Evolutionary conservation across 2,113 vertebrate species (phyloP), one percentile per base, ranked within the genome.

Genomic region (Hystrix brachyura): DNA sequence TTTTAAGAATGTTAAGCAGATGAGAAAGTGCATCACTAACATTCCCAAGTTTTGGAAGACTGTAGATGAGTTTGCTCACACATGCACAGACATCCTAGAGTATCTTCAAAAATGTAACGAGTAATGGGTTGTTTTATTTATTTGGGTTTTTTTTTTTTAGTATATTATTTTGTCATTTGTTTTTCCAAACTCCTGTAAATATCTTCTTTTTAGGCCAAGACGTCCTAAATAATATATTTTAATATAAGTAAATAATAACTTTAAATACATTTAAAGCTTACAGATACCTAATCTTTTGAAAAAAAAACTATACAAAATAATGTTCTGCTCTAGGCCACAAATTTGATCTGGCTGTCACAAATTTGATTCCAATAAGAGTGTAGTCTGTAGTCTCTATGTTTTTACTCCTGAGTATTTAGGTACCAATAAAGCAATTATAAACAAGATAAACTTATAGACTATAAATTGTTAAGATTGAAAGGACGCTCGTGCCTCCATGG

Each of bases 1-100:
- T 48, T 64, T 32, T 34, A 85, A 51, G 13, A 13, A 17, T 57
- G 11, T 53, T 55, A 55, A 32, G 29, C 10, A 65, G 12, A 29
- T 29, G 5, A 79, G 34, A 72, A 55, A 32, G n/a, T 76, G 0
- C 51, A 0, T 13, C 3, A 25, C 29, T 17, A 62, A n/a, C 3
- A 65, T 23, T 32, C 7, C 1, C 12, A 2, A 57, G 23, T 86
- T 76, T 84, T 82, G 21, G 62, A 46, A 82, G 27, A 93, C 51
- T 3, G 60, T 27, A 18, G 10, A 69, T 43, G 9, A 0, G 1
- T 79, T 53, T 11, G 10, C 15, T 11, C 14, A 10, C 3, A 53
- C 48, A 11, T 12, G 55, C 27, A 19, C 9, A 38, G 43, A 29
- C 12, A 60, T 60, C 7, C n/a, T 21, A 34, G 38, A 46, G 19